These are phyloP conservation scores for Syngnathus floridae DNA, from an alignment of 2,113 vertebrate genomes.

Conservation along the genomic window DNA sequence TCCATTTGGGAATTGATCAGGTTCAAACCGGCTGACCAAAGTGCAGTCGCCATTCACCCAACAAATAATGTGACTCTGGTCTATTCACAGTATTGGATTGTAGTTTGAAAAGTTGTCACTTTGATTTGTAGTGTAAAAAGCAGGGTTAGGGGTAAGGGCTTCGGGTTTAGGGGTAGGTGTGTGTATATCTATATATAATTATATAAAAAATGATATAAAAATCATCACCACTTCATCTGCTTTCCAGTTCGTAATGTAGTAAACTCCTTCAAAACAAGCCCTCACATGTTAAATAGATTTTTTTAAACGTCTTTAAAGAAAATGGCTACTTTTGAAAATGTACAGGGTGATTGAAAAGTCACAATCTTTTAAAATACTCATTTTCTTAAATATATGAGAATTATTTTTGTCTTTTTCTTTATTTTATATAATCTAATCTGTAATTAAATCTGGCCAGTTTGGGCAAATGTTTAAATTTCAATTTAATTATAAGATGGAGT, in stretches of 20 bases:
- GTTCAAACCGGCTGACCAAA: not conserved
- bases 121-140: not conserved
- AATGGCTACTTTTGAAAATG: not conserved
- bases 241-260: not conserved
- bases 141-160: too few relatives aligned
- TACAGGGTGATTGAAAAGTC: not conserved
- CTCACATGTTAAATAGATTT: not conserved
- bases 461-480: not conserved
- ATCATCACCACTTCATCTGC: constrained; percentile 31
- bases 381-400: too few relatives aligned
- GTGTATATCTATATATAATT: not conserved
- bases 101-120: not conserved
- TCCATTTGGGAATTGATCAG: not conserved
- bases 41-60: constrained; percentile 1
- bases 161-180: too few relatives aligned
- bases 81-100: constrained; percentile 13
- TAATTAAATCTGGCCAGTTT: not conserved
- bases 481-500: not conserved
- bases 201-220: not conserved
- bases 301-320: not conserved
- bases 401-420: not conserved
- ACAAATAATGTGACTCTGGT: constrained; percentile 3
- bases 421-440: not conserved
- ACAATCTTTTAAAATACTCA: not conserved
- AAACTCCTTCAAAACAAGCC: constrained; percentile 1